Base-by-base conservation (phyloP, 2,888 invertebrate species). In the Pollenia angustigena region DNA sequence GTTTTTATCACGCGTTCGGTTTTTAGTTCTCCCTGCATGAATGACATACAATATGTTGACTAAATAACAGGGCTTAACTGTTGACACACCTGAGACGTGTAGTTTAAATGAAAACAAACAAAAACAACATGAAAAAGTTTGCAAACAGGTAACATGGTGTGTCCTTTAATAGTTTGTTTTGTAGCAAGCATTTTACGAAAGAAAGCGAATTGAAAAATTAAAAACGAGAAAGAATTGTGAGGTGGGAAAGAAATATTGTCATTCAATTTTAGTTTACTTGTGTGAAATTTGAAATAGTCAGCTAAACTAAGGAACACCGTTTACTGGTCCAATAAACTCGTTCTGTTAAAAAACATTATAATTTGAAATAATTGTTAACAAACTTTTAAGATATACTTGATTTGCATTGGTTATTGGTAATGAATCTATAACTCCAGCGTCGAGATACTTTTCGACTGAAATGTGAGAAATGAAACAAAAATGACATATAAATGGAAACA, bases 51-150 rank as follows among this genome's bases (percentile, higher is more conserved):
- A 69, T 75, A 71, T 69, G 79, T 79, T 82, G 69, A 46, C 71
- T 83, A 60, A 83, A 76, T 72, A 83, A 76, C 42, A 80, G 80
- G 76, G 64, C 79, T 83, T 80, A 80, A 80, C 75, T 58, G 75
- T 72, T 83, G 86, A 83, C 76, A 75, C 80, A 81, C 71, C 83
- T 82, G 75, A 72, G 64, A 83, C 75, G 44, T 44, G 12, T n/a
- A 48, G 69, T 48, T 71, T 11, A 62, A 62, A 48, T n/a, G 66
- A 66, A 66, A 50, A 42, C 42, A 62, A 71, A 62, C n/a, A 54
- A 62, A 54, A 11, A 52, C 4, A 16, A 54, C 14, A 54, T 48
- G 40, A n/a, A 60, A 16, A 44, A 66, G 12, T 11, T 48, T 40
- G 1, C 8, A 40, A 50, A 58, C 74, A 75, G 48, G 32, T 60